Base-by-base conservation (phyloP, 2,888 invertebrate species). In the Drosophila limbata region DNA sequence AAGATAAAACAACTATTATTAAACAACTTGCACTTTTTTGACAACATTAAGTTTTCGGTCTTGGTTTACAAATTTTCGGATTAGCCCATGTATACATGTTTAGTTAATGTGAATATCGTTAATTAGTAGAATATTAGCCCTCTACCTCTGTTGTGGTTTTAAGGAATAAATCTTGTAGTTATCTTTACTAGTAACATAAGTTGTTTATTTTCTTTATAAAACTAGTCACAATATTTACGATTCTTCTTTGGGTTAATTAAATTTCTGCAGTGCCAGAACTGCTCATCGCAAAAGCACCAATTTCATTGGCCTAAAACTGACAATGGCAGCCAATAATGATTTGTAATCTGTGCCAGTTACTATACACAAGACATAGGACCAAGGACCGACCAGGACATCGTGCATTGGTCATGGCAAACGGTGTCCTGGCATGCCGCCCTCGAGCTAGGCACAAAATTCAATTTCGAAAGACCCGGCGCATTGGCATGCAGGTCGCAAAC, bases 401-500 rank as follows among this genome's bases (percentile, higher is more conserved):
- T 59, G 59, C 67, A 61, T 50, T 33, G 61, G 56, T 64, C 44
- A 63, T 50, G 45, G 56, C 48, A 33, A 52, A 48, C 17, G 48
- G 25, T 42, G 21, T 11, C 42, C 33, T 63, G 68, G 63, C 53
- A 67, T 45, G 69, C 52, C 77, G 68, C 77, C 77, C 66, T 47
- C 67, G 19, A 56, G 62, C 60, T 57, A 44, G 76, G 67, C 53
- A 61, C 59, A 64, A 80, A 79, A 80, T 85, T 75, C 70, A 78
- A 80, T 80, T 78, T 80, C 5, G 60, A 67, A 61, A 56, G 65
- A 69, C 47, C 21, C 40, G 50, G 62, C 67, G 39, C 71, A 73
- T 80, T 82, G 81, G 80, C 82, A 82, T 80, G 81, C 76, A 76
- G 76, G 76, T 76, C 76, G 65, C 77, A 42, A 73, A 76, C 76